Conservation (phyloP, 2,113 vertebrate species). For the Fulmarus glacialis region DNA sequence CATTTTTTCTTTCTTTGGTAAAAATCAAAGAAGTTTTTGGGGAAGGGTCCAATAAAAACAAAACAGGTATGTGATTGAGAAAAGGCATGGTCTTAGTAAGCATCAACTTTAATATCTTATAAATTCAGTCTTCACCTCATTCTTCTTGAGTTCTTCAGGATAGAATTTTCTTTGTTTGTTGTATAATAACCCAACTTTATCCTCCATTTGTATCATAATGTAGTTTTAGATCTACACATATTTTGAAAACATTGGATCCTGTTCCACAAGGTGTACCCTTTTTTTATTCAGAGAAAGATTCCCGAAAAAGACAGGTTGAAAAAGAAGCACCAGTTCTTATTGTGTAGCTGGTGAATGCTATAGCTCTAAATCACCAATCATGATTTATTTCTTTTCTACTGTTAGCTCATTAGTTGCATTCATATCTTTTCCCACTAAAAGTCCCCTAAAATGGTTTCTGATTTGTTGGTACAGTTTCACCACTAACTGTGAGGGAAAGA, state of each 20-base stretch:
- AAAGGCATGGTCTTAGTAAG: not conserved
- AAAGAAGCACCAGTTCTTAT: not conserved
- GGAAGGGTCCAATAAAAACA: not conserved
- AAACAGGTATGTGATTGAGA: not conserved
- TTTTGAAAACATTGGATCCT: not conserved
- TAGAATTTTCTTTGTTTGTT: not conserved
- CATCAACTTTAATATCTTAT: not conserved
- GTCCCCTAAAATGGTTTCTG: conserved; percentile 15
- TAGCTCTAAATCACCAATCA: not conserved
- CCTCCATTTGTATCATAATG: not conserved
- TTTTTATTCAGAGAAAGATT: not conserved
- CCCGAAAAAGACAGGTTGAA: not conserved
- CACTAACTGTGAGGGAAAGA: not conserved
- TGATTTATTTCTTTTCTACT: not conserved
- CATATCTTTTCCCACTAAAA: conserved; percentile 2
- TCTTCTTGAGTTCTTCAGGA: not conserved
- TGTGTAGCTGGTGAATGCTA: not conserved
- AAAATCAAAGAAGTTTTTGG: not conserved
- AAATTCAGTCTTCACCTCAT: not conserved
- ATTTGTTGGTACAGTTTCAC: conserved; percentile 20
- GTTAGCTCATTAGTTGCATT: not conserved
- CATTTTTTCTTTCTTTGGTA: not conserved
- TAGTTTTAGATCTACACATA: not conserved
- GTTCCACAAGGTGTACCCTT: not conserved
- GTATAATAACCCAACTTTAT: not conserved